phyloP scores from a whole-genome alignment of 1,140 invertebrate genomes.

The Caenorhabditis briggsae region DNA sequence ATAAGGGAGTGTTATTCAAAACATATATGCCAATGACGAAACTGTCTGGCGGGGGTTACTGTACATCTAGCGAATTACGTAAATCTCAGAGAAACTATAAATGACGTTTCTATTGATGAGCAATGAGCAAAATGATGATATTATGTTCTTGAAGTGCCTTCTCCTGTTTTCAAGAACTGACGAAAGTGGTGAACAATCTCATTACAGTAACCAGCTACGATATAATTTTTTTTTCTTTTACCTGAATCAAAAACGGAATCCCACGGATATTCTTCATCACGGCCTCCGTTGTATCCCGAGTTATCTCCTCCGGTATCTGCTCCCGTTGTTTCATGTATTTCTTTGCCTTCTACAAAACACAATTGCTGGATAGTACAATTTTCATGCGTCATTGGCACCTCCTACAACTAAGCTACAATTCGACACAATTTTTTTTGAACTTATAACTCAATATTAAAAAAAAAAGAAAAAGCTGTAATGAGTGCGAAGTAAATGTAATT shows the following conservation, averaged over 20 bases:
- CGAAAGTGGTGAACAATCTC: too few species aligned
- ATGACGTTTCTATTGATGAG: too few species aligned
- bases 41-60: too few species aligned
- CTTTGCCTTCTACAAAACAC: constrained; percentile 39
- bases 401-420: background rate
- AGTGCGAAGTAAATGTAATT: background rate
- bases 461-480: background rate
- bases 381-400: background rate
- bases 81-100: too few species aligned
- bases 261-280: constrained; percentile 65
- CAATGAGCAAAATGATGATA: too few species aligned
- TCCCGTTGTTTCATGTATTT: constrained; percentile 41
- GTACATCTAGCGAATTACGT: too few species aligned
- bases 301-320: constrained; percentile 49
- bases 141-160: too few species aligned
- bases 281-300: constrained; percentile 55
- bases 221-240: background rate
- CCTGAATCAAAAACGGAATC: constrained; percentile 65
- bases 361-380: background rate
- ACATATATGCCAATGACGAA: background rate
- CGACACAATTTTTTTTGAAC: background rate
- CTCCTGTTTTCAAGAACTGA: background rate
- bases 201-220: background rate
- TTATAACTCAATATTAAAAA: background rate
- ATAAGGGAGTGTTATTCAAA: background rate